Conservation (phyloP, 2,888 invertebrate species). For the Autographa pulchrina region DNA sequence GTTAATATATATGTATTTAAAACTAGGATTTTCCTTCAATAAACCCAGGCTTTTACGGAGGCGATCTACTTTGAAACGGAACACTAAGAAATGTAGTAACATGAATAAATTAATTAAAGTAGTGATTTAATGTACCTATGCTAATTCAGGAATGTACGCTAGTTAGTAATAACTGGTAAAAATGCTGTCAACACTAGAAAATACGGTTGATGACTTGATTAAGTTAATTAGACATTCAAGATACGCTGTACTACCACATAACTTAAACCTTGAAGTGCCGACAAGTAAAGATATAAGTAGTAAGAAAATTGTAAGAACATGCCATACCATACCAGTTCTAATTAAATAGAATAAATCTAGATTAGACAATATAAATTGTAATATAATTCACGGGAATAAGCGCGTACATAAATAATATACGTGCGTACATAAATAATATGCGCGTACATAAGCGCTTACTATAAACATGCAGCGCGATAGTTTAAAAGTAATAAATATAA, state of each 20-base stretch:
- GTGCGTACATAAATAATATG: too few relatives aligned
- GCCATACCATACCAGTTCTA: too few relatives aligned
- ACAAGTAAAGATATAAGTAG: too few relatives aligned
- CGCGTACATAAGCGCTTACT: too few relatives aligned
- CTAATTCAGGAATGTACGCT: constrained; percentile 11
- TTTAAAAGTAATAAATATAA: too few relatives aligned
- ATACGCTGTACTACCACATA: not conserved
- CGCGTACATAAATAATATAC: too few relatives aligned
- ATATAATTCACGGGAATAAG: too few relatives aligned
- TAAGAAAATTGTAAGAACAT: too few relatives aligned
- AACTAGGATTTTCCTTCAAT: constrained; percentile 28
- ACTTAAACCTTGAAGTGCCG: not conserved
- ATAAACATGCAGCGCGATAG: too few relatives aligned
- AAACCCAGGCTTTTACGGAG: constrained; percentile 20
- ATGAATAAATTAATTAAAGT: constrained; percentile 23
- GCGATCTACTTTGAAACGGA: constrained; percentile 28
- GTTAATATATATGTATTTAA: constrained; percentile 14
- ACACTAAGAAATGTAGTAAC: constrained; percentile 28
- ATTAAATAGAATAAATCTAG: too few relatives aligned
- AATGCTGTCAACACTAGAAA: constrained; percentile 8
- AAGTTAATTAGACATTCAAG: not conserved
- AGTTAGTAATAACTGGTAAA: constrained; percentile 10
- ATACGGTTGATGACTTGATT: not conserved
- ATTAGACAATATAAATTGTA: too few relatives aligned
- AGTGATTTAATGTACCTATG: constrained; percentile 12